A percentile compares a stretch with the other conserved stretches of the same genome.
phyloP scores from a whole-genome alignment of 2,797 vertebrate genomes.

The Chelon labrosus region DNA sequence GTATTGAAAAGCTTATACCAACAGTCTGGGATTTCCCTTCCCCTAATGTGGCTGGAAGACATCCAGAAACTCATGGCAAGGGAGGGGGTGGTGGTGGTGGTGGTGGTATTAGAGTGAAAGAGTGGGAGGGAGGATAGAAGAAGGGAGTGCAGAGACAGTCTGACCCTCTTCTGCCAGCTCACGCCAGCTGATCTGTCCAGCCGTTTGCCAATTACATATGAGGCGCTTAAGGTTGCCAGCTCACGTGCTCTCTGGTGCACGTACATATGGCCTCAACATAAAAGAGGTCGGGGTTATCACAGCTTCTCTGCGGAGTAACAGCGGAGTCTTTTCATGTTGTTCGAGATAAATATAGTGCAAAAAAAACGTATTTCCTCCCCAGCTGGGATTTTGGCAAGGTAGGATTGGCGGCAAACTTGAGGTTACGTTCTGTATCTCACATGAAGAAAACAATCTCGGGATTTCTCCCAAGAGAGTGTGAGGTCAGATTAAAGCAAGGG shows the following conservation, averaged over 20 bases:
- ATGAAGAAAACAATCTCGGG: slow-evolving; percentile 63
- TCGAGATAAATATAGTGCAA: slow-evolving; percentile 19
- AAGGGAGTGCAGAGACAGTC: slow-evolving; percentile 73
- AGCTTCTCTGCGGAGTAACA: slow-evolving; percentile 15
- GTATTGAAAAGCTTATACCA: slow-evolving; percentile 93
- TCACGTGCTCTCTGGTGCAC: slow-evolving; percentile 53
- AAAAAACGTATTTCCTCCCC: slow-evolving; percentile 9
- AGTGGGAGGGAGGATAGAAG: slow-evolving; percentile 60
- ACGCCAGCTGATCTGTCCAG: slow-evolving; percentile 77
- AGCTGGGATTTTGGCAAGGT: slow-evolving; percentile 14
- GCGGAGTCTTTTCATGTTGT: slow-evolving; percentile 42
- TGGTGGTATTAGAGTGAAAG: slow-evolving; percentile 57
- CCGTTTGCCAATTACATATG: slow-evolving; percentile 72
- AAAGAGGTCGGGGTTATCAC: slow-evolving; percentile 45
- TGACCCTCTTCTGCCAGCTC: slow-evolving; percentile 78
- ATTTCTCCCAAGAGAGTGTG: slow-evolving; percentile 87
- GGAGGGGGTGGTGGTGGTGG: slow-evolving; percentile 34
- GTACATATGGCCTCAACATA: slow-evolving; percentile 40
- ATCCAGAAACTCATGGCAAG: slow-evolving; percentile 85
- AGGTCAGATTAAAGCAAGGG: slow-evolving; percentile 66
- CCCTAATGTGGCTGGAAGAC: slow-evolving; percentile 89
- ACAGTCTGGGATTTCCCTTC: slow-evolving; percentile 92
- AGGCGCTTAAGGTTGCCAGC: slow-evolving; percentile 69
- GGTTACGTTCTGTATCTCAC: slow-evolving; percentile 54
- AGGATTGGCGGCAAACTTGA: slow-evolving; percentile 42